Conservation (phyloP, 2,888 invertebrate species). For the Tetragonula carbonaria region DNA sequence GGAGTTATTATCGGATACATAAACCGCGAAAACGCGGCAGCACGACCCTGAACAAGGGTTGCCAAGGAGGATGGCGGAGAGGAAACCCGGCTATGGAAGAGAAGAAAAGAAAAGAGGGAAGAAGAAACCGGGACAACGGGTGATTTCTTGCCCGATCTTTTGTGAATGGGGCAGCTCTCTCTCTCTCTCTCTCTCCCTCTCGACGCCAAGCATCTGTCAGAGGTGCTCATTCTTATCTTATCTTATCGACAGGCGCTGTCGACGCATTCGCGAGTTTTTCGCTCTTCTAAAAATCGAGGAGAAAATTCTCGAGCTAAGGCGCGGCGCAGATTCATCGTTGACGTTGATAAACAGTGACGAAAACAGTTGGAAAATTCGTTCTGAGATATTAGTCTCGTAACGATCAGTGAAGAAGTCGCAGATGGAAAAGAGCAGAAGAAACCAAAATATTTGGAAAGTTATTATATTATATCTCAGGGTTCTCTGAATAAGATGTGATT, state of each 20-base stretch:
- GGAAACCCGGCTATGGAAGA: constrained; percentile 30
- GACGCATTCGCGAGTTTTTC: too few relatives aligned
- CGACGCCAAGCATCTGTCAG: constrained; percentile 4
- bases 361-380: too few relatives aligned
- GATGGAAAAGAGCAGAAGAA: too few relatives aligned
- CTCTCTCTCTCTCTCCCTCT: constrained; percentile 47
- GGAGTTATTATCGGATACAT: constrained; percentile 39
- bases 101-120: constrained; percentile 37
- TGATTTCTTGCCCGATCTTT: constrained; percentile 64
- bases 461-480: too few relatives aligned
- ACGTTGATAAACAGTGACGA: too few relatives aligned
- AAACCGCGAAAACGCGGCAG: constrained; percentile 38
- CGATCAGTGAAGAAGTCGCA: too few relatives aligned
- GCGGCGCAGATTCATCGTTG: too few relatives aligned
- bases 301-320: too few relatives aligned
- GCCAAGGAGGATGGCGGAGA: not conserved
- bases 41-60: constrained; percentile 35
- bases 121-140: constrained; percentile 60
- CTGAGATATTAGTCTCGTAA: too few relatives aligned
- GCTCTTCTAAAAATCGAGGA: too few relatives aligned
- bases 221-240: constrained; percentile 30
- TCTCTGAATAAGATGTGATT: too few relatives aligned
- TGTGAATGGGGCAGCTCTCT: constrained; percentile 46
- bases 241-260: not conserved
- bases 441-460: too few relatives aligned